Conservation (phyloP, 2,797 vertebrate genomes). For the Simalia tracyae region DNA sequence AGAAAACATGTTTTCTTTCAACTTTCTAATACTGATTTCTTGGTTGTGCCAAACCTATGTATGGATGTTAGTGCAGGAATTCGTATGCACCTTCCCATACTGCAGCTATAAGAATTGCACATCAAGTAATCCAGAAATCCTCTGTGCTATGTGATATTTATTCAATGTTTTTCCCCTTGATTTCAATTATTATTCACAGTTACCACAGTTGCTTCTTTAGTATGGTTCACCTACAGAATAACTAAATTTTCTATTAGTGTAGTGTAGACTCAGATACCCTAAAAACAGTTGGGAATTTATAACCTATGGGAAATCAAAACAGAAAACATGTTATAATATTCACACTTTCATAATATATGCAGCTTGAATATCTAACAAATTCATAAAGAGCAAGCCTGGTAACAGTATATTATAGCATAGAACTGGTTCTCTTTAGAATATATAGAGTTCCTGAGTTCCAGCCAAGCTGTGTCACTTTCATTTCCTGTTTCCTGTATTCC, state of each 20-base stretch:
- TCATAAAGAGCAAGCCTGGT: background rate
- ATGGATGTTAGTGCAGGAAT: background rate
- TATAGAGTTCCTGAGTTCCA: background rate
- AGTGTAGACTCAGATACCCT: constrained; percentile 22
- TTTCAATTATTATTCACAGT: constrained; percentile 12
- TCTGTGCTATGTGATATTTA: background rate
- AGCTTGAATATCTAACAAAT: background rate
- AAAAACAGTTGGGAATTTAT: constrained; percentile 31
- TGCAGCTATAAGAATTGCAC: background rate
- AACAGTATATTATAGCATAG: background rate
- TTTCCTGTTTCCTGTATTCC: background rate
- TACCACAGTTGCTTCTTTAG: background rate
- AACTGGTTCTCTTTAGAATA: background rate
- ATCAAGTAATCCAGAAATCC: background rate
- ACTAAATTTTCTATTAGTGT: constrained; percentile 27
- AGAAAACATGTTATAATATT: constrained; percentile 23
- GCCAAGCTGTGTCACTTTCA: background rate
- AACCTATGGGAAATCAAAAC: constrained; percentile 19
- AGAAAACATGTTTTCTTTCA: background rate
- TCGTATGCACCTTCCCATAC: background rate
- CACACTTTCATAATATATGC: background rate
- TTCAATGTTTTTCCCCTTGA: background rate
- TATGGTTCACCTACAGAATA: constrained; percentile 47
- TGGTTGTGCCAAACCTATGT: background rate
- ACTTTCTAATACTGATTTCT: background rate